Percentiles rank a stretch among this genome's conserved stretches.
These are phyloP conservation scores for Centruroides vittatus DNA, from an alignment of 1,140 invertebrate genomes.

Conservation along the genomic window DNA sequence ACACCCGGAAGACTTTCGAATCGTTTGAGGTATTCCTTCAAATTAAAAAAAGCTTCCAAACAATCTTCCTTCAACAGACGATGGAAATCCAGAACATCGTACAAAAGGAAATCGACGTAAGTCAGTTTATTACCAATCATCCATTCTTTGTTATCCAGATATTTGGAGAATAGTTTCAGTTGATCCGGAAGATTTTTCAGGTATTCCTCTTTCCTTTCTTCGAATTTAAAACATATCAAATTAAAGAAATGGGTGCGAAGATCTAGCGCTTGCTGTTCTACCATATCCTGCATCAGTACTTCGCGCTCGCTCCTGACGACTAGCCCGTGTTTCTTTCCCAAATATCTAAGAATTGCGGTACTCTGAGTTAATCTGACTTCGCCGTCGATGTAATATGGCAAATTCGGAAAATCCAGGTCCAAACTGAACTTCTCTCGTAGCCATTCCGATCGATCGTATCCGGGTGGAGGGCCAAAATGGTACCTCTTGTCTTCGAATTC, in stretches of 20 bases:
- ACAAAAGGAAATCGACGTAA: constrained; percentile 36
- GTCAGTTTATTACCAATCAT: constrained; percentile 34
- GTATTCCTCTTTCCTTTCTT: constrained; percentile 13
- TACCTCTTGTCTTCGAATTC: constrained; percentile 48
- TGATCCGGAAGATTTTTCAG: constrained; percentile 18
- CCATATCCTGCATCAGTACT: constrained; percentile 29
- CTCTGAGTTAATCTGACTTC: constrained; percentile 28
- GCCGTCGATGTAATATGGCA: constrained; percentile 22
- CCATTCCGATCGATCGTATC: constrained; percentile 22
- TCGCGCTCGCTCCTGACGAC: constrained; percentile 31
- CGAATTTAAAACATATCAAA: constrained; percentile 10
- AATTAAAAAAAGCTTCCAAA: constrained; percentile 29
- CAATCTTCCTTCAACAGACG: constrained; percentile 27
- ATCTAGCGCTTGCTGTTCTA: constrained; percentile 33
- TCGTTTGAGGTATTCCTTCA: constrained; percentile 30
- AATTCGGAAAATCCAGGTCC: constrained; percentile 27
- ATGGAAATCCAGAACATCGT: constrained; percentile 35
- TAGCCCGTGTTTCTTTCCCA: constrained; percentile 27
- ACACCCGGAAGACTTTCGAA: constrained; percentile 27
- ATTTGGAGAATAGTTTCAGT: constrained; percentile 29
- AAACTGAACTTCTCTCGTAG: constrained; percentile 23
- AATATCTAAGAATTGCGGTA: constrained; percentile 35
- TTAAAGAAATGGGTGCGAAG: constrained; percentile 25
- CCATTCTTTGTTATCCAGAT: constrained; percentile 30
- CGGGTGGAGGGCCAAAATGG: constrained; percentile 10